Percentiles rank a stretch among this genome's conserved stretches.
These are phyloP conservation scores for Phycodurus eques DNA, from an alignment of 2,113 vertebrate species.

Conservation along the genomic window DNA sequence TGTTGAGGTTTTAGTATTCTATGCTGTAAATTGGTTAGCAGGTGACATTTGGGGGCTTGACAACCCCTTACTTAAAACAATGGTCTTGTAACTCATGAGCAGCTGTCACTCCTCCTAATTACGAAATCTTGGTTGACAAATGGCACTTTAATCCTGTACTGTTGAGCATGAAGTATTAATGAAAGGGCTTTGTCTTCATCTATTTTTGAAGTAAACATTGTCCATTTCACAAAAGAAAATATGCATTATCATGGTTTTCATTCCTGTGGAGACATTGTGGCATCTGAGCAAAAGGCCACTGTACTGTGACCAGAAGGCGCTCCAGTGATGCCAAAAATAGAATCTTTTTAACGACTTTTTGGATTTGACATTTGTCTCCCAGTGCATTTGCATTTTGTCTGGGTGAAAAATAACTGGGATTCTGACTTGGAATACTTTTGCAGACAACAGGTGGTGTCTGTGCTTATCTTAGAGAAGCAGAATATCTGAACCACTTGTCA, in stretches of 20 bases:
- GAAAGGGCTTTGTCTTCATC: conserved; percentile 16
- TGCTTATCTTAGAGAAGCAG: conserved; percentile 9
- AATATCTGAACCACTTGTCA: conserved; percentile 2
- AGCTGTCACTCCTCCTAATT: conserved; percentile 63
- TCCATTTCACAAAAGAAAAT: conserved; percentile 22
- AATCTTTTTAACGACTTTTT: conserved; percentile 59
- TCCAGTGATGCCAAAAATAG: conserved; percentile 27
- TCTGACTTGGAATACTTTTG: conserved; percentile 17
- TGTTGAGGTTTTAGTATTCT: conserved; percentile 42
- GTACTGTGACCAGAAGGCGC: conserved; percentile 35
- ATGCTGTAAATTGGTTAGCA: conserved; percentile 33
- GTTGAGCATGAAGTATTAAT: conserved; percentile 33
- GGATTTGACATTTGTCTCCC: conserved; percentile 65
- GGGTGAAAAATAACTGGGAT: conserved; percentile 27
- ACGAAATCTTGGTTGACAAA: conserved; percentile 69
- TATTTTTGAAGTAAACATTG: conserved; percentile 12
- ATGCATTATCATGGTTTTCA: conserved; percentile 32
- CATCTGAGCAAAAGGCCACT: conserved; percentile 46
- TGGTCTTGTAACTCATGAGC: conserved; percentile 56
- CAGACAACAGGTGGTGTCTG: conserved; percentile 17
- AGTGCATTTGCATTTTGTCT: conserved; percentile 50
- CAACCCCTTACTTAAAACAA: conserved; percentile 49
- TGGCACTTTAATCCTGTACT: conserved; percentile 56
- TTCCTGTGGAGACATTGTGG: conserved; percentile 14
- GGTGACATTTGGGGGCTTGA: conserved; percentile 50